Conservation (phyloP, 2,113 vertebrate species). For the Pseudopipra pipra region DNA sequence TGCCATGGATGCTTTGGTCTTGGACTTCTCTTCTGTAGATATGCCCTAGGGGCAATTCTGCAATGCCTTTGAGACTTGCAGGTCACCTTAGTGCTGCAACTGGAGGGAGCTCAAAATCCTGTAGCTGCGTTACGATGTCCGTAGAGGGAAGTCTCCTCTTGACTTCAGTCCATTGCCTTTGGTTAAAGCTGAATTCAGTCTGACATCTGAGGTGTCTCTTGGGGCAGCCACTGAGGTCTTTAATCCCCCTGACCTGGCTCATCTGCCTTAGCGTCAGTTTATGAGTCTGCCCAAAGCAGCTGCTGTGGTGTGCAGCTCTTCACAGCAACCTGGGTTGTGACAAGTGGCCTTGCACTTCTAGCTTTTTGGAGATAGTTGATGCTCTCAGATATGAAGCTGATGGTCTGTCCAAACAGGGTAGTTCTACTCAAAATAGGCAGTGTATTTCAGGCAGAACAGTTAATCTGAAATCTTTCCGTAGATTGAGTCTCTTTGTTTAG, state of each 20-base stretch:
- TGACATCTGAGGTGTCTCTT: not conserved
- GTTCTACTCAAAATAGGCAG: not conserved
- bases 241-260: not conserved
- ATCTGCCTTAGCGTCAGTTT: not conserved
- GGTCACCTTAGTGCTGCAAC: not conserved
- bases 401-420: not conserved
- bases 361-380: not conserved
- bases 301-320: not conserved
- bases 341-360: not conserved
- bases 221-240: not conserved
- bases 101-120: not conserved
- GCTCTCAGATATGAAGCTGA: not conserved
- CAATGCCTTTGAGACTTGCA: not conserved
- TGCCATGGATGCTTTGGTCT: not conserved
- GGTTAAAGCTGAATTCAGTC: not conserved
- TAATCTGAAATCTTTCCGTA: not conserved
- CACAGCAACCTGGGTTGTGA: not conserved
- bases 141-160: not conserved
- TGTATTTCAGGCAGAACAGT: not conserved
- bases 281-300: not conserved
- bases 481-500: not conserved
- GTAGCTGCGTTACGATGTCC: accelerated
- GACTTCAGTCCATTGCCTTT: not conserved
- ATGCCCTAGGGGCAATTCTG: not conserved
- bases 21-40: not conserved